Percentiles rank a stretch among this genome's conserved stretches.
These are phyloP conservation scores for Hydrolagus affinis DNA, from an alignment of 2,113 vertebrate species.

Conservation along the genomic window DNA sequence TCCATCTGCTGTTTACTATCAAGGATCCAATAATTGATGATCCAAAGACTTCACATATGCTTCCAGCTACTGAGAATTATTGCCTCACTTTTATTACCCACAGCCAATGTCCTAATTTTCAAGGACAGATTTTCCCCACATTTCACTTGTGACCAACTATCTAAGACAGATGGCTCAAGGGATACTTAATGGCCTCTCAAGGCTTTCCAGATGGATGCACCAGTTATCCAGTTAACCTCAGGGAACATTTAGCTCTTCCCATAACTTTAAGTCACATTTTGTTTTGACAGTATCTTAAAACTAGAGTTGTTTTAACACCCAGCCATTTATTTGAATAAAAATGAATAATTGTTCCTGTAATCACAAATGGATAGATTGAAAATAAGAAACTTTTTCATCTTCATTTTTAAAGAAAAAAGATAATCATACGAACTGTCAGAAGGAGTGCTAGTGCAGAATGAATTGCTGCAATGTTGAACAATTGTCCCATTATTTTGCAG, in stretches of 20 bases:
- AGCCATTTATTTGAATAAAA: neutral
- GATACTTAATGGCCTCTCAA: neutral
- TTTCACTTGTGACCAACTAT: neutral
- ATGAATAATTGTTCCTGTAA: neutral
- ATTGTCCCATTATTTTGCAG: neutral
- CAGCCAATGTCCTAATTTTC: neutral
- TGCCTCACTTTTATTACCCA: neutral
- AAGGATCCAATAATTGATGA: neutral
- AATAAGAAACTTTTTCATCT: neutral
- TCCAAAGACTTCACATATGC: neutral
- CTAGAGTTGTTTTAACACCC: neutral
- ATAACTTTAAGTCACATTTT: neutral
- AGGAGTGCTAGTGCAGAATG: too few species aligned
- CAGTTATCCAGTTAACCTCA: neutral
- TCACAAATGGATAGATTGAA: neutral
- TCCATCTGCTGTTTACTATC: neutral
- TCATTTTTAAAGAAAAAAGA: too few species aligned
- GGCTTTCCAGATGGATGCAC: neutral
- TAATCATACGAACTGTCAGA: too few species aligned
- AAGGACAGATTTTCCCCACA: neutral
- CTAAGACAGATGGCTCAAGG: neutral
- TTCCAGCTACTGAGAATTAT: neutral
- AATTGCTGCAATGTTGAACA: neutral
- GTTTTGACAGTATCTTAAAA: neutral
- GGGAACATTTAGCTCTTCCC: neutral